These are phyloP conservation scores for Leptopilina myrica DNA, from an alignment of 2,888 invertebrate genomes.

Conservation along the genomic window DNA sequence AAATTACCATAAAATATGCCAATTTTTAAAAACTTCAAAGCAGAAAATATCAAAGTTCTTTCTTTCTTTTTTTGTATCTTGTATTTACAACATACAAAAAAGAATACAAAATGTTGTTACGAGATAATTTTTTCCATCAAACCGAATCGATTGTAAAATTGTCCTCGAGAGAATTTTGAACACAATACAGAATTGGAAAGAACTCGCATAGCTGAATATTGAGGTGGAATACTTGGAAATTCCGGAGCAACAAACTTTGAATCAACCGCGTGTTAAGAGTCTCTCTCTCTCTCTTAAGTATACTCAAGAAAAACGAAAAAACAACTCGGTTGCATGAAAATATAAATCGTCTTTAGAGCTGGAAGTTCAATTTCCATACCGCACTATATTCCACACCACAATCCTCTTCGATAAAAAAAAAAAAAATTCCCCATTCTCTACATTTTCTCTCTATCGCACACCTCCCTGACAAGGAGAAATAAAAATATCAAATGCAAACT, in stretches of 20 bases:
- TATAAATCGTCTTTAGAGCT: constrained; percentile 36
- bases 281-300: neutral
- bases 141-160: neutral
- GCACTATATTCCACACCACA: neutral
- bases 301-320: constrained; percentile 7
- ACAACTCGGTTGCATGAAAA: constrained; percentile 22
- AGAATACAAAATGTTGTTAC: no score
- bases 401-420: constrained; percentile 1
- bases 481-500: neutral
- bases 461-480: neutral
- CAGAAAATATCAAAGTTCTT: no score
- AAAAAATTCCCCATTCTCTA: constrained; percentile 1
- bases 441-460: constrained; percentile 3
- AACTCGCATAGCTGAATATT: constrained; percentile 25
- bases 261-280: neutral
- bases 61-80: no score
- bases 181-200: neutral
- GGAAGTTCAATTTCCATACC: constrained; percentile 31
- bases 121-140: neutral
- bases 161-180: neutral
- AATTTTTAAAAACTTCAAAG: no score
- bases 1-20: no score
- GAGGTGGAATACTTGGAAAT: neutral
- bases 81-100: no score
- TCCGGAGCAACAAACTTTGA: constrained; percentile 10